These are phyloP conservation scores for Gadopsis marmoratus DNA, from an alignment of 2,797 vertebrate species.

Conservation along the genomic window DNA sequence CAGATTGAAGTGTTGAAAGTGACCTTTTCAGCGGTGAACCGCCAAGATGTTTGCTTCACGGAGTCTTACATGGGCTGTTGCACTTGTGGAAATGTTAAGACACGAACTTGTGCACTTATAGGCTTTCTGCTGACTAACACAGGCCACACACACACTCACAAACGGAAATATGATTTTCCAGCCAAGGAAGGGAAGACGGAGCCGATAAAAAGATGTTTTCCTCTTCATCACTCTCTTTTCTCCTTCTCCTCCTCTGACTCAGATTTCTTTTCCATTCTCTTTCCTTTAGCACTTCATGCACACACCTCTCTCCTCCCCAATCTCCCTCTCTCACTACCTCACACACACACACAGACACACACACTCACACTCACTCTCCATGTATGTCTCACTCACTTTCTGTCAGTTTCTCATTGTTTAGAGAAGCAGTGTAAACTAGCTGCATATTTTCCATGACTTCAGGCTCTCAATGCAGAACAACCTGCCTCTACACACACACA, in stretches of 20 bases:
- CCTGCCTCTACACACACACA: slow-evolving; percentile 49
- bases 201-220: slow-evolving; percentile 67
- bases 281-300: slow-evolving; percentile 23
- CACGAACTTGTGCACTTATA: slow-evolving; percentile 21
- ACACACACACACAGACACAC: slow-evolving; percentile 24
- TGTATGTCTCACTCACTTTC: slow-evolving; percentile 56
- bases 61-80: slow-evolving; percentile 13
- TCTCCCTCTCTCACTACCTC: slow-evolving; percentile 3
- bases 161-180: slow-evolving; percentile 62
- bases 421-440: slow-evolving; percentile 84
- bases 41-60: slow-evolving; percentile 22
- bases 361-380: slow-evolving; percentile 11
- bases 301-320: slow-evolving; percentile 2
- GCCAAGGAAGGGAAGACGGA: slow-evolving; percentile 61
- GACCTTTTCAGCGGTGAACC: slow-evolving; percentile 34
- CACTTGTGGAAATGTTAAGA: slow-evolving; percentile 52
- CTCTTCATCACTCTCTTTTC: slow-evolving; percentile 56
- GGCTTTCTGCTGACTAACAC: slow-evolving; percentile 61
- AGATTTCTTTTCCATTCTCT: slow-evolving; percentile 18
- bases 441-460: slow-evolving; percentile 90
- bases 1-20: slow-evolving; percentile 10
- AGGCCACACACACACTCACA: slow-evolving; percentile 23
- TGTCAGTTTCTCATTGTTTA: slow-evolving; percentile 82
- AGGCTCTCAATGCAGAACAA: slow-evolving; percentile 68
- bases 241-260: slow-evolving; percentile 59